Conservation (phyloP, 2,797 vertebrate genomes). For the Diglossa cyanea region DNA sequence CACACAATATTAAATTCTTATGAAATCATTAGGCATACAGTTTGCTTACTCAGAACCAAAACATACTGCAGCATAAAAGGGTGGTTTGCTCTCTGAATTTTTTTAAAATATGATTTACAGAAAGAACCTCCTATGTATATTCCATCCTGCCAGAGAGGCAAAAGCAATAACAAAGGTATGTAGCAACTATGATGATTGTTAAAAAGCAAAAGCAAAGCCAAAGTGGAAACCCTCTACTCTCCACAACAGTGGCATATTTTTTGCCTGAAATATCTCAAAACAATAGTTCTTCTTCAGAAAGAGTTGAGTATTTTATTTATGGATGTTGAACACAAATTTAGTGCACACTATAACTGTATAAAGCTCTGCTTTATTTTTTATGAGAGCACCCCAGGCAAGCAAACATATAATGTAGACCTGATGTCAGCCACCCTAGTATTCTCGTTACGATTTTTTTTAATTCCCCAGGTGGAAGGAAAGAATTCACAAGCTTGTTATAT, state of each 20-base stretch:
- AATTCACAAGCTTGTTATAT: constrained; percentile 29
- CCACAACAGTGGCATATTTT: background rate
- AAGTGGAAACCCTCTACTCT: background rate
- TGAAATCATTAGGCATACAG: constrained; percentile 54
- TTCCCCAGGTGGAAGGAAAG: constrained; percentile 1
- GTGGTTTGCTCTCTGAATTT: background rate
- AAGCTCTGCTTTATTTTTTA: constrained; percentile 67
- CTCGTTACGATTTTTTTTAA: background rate
- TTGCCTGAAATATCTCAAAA: constrained; percentile 36
- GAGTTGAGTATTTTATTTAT: constrained; percentile 64
- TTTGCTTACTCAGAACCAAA: constrained; percentile 50
- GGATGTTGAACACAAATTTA: constrained; percentile 46
- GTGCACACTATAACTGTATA: constrained; percentile 35
- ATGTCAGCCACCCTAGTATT: constrained; percentile 67
- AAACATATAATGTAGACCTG: constrained; percentile 54
- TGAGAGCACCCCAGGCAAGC: constrained; percentile 60
- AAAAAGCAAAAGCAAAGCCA: constrained; percentile 1
- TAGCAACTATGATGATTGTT: background rate
- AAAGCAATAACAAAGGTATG: background rate
- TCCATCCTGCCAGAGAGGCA: background rate
- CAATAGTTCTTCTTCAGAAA: constrained; percentile 42
- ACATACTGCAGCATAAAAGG: constrained; percentile 11
- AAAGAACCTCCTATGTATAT: background rate
- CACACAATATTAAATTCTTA: constrained; percentile 67
- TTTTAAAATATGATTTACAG: background rate